Evolutionary conservation across 2,797 vertebrate species (phyloP).

Genomic region (Picus viridis): DNA sequence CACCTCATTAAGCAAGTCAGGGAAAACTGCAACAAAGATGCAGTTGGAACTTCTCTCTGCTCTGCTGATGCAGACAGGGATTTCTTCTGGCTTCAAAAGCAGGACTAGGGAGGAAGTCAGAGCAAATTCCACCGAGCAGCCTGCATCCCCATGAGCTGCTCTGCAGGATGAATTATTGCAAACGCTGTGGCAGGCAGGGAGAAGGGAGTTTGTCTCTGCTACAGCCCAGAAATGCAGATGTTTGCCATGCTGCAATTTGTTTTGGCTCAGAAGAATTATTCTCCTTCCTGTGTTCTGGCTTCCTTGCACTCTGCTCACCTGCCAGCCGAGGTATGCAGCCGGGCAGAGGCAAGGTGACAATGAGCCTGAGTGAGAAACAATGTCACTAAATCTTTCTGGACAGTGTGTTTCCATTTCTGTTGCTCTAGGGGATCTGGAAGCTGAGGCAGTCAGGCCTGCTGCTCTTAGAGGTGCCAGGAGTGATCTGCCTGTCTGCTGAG

Average conservation of each 20-base stretch:
- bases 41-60: not conserved
- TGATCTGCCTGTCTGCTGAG: not conserved
- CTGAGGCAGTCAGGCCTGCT: not conserved
- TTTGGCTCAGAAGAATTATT: not conserved
- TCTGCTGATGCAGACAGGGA: not conserved
- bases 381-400: conserved; percentile 26
- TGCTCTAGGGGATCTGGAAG: conserved; percentile 19
- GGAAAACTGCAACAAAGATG: not conserved
- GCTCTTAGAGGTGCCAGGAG: not conserved
- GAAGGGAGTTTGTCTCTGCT: not conserved
- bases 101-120: not conserved
- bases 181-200: not conserved
- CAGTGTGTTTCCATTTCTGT: not conserved
- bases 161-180: not conserved
- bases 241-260: not conserved
- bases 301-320: not conserved
- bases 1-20: not conserved
- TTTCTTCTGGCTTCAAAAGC: not conserved
- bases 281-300: not conserved
- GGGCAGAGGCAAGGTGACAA: not conserved
- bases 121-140: not conserved
- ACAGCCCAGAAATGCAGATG: not conserved
- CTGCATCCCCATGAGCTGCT: not conserved
- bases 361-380: not conserved
- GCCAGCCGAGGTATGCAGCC: not conserved